A percentile compares a stretch with the other conserved stretches of the same genome.
Evolutionary conservation across 2,888 invertebrate species (phyloP).

Genomic region (Cremastinae sp.): DNA sequence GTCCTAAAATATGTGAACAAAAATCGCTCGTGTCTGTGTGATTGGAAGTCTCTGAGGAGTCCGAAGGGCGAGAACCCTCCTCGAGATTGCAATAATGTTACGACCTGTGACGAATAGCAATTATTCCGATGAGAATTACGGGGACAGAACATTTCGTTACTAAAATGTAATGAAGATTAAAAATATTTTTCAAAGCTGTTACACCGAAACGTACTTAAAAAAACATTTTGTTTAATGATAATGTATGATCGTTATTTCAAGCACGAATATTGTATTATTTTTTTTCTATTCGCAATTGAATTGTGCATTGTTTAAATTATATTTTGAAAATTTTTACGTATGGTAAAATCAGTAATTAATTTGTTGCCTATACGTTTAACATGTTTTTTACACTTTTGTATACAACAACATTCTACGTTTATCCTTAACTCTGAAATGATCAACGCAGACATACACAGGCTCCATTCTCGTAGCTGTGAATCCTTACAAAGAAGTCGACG

Average conservation of each 20-base stretch:
- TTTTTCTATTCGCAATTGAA: too few species aligned
- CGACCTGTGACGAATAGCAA: slow-evolving; percentile 32
- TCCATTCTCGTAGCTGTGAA: slow-evolving; percentile 96
- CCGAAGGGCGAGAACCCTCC: slow-evolving; percentile 11
- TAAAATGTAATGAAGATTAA: not conserved
- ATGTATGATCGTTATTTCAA: too few species aligned
- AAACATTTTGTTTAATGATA: too few species aligned
- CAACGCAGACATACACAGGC: slow-evolving; percentile 92
- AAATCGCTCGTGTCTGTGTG: not conserved
- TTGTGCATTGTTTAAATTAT: too few species aligned
- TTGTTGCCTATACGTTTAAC: too few species aligned
- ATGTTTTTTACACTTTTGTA: not conserved
- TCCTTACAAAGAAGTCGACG: slow-evolving; percentile 95
- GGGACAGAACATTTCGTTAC: not conserved
- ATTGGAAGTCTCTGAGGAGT: slow-evolving; percentile 35
- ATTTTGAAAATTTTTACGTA: too few species aligned
- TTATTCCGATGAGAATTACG: not conserved
- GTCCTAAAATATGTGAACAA: too few species aligned
- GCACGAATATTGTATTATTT: not conserved
- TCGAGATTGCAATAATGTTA: slow-evolving; percentile 27
- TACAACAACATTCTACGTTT: not conserved
- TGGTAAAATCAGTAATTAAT: too few species aligned
- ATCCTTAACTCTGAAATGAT: slow-evolving; percentile 55
- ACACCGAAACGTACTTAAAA: too few species aligned
- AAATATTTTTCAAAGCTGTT: not conserved